These are phyloP conservation scores for Phalloptychus januarius DNA, from an alignment of 2,797 vertebrate species.

Conservation along the genomic window DNA sequence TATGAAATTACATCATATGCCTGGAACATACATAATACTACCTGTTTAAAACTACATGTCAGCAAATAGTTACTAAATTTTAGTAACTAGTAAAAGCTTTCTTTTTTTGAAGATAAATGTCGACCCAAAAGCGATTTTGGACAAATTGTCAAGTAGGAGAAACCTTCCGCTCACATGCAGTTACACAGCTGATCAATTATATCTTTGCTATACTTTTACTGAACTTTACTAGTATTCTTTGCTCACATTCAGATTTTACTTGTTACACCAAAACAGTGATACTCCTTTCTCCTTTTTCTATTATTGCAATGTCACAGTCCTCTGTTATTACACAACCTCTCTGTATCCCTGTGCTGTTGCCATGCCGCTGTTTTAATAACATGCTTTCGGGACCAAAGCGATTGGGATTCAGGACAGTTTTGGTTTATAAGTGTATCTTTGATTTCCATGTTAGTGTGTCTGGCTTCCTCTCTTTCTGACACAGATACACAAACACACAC, in stretches of 20 bases:
- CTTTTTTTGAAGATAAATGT: neutral
- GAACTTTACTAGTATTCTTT: neutral
- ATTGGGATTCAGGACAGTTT: neutral
- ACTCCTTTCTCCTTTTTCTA: neutral
- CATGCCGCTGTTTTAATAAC: constrained; percentile 19
- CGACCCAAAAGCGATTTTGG: neutral
- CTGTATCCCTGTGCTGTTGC: constrained; percentile 14
- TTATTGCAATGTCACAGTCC: neutral
- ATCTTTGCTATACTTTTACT: neutral
- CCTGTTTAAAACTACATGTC: neutral
- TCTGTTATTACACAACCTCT: neutral
- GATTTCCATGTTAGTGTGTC: constrained; percentile 17
- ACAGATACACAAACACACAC: constrained; percentile 31
- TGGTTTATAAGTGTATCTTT: constrained; percentile 4
- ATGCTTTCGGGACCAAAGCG: neutral
- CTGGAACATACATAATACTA: too few relatives aligned
- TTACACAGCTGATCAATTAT: neutral
- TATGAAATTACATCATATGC: too few relatives aligned
- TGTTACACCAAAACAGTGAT: neutral
- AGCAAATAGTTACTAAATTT: neutral
- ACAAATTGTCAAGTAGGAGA: neutral
- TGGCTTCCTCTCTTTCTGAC: constrained; percentile 21
- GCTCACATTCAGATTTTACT: neutral
- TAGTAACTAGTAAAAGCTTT: neutral
- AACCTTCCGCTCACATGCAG: neutral